Evolutionary conservation across 2,888 invertebrate species (phyloP).

Genomic region (Hypomecis atomaria): DNA sequence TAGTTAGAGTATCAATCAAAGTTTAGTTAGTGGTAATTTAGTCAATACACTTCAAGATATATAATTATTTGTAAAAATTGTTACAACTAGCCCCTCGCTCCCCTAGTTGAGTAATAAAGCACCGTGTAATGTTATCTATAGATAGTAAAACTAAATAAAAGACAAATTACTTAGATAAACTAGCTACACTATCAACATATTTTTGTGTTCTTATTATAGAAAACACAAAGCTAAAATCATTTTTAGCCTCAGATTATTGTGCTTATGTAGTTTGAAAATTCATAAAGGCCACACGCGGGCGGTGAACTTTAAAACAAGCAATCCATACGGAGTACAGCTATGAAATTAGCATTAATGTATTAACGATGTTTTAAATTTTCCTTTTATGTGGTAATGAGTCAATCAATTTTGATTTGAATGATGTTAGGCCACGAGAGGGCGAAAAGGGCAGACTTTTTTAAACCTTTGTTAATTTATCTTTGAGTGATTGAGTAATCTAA

Average conservation of each 20-base stretch:
- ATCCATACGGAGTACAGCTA: neutral
- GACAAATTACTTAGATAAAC: too few relatives aligned
- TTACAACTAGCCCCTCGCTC: too few relatives aligned
- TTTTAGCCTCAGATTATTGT: neutral
- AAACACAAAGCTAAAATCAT: neutral
- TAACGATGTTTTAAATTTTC: neutral
- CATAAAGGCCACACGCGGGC: neutral
- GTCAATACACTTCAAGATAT: too few relatives aligned
- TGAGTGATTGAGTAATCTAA: too few relatives aligned
- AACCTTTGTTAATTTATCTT: too few relatives aligned
- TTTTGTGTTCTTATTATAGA: neutral
- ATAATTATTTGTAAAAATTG: too few relatives aligned
- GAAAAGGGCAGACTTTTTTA: too few relatives aligned
- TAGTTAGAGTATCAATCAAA: too few relatives aligned
- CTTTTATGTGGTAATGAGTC: neutral
- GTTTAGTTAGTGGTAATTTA: too few relatives aligned
- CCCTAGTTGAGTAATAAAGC: neutral
- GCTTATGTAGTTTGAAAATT: constrained; percentile 3
- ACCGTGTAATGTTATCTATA: too few relatives aligned
- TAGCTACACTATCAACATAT: neutral
- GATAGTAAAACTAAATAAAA: too few relatives aligned
- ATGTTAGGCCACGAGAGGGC: neutral
- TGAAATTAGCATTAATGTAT: neutral
- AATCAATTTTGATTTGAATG: constrained; percentile 12
- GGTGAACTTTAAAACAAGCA: neutral